Base-by-base conservation (phyloP, 2,888 invertebrate species). In the Eucera pruinosa region DNA sequence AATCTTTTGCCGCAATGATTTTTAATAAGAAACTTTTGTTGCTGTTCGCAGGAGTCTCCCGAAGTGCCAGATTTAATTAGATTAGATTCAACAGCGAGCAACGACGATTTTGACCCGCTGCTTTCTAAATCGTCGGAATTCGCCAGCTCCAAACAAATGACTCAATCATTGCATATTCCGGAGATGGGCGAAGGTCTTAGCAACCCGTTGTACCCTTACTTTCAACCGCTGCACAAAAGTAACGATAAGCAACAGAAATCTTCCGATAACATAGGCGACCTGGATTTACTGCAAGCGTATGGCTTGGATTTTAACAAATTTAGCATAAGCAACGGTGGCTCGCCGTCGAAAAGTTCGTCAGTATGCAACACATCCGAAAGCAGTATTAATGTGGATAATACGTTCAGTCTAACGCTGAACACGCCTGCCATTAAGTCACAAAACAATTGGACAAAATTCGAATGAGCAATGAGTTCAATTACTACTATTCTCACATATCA, bases 271-370 rank as follows among this genome's bases (percentile, higher is more conserved):
- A 85, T 92, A 52, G 93, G 93, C 73, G 96, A 96, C 87, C 94
- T 95, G 87, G 96, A 95, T 88, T 93, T 96, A 67, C 93, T 96
- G 80, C 95, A 95, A 87, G 96, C 96, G 87, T 96, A 96, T 87
- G 96, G 96, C 65, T 93, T 96, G 82, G 95, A 96, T 92, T 96
- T 96, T 89, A 93, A 94, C 82, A 94, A 94, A 79, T 93, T 93
- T 78, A 92, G 87, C 78, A 87, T 93, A 64, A 90, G 91, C 39
- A 91, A 92, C 61, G 90, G 89, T 68, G 87, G 86, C 25, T 80
- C 85, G 18, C 82, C 88, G 27, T 78, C 87, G 82, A 88, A 81
- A 57, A 86, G 78, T 57, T 70, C 81, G 27, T 60, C 81, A 4
- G 72, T 82, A 6, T 82, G 79, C 43, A 87, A 86, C 73, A 60